Evolutionary conservation across 92 coral and sea anemone genomes (phyloP).

Genomic region (Epizoanthus fatuus): DNA sequence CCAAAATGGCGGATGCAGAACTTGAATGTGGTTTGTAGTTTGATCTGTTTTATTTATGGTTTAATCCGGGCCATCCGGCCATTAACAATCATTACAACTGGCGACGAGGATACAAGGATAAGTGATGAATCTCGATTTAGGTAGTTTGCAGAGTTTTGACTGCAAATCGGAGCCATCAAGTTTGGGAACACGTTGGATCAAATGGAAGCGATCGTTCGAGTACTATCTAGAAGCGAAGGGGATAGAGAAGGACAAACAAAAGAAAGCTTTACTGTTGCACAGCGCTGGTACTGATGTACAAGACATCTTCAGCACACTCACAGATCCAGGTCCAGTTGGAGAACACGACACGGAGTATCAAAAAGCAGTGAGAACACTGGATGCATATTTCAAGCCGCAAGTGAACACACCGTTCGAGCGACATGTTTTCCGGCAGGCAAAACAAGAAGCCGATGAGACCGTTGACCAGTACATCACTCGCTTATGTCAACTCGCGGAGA

Average conservation of each 20-base stretch:
- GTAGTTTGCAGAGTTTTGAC: slow-evolving; percentile 9
- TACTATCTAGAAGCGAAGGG: slow-evolving; percentile 19
- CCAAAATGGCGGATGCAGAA: too few relatives aligned
- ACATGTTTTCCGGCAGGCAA: slow-evolving; percentile 50
- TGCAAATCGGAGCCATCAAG: slow-evolving; percentile 10
- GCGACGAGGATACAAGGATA: slow-evolving; percentile 24
- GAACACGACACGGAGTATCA: neutral
- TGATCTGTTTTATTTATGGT: too few relatives aligned
- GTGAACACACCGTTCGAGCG: slow-evolving; percentile 41
- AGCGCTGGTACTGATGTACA: slow-evolving; percentile 46
- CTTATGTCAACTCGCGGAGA: slow-evolving; percentile 41
- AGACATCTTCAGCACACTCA: slow-evolving; percentile 18
- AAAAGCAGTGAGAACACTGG: slow-evolving; percentile 36
- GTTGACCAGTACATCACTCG: slow-evolving; percentile 33
- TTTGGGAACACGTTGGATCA: slow-evolving; percentile 7
- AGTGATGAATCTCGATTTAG: slow-evolving; percentile 15
- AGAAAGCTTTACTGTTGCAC: slow-evolving; percentile 25
- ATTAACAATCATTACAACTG: neutral
- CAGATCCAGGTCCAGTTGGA: slow-evolving; percentile 12
- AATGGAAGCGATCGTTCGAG: slow-evolving; percentile 2
- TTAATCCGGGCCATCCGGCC: too few relatives aligned
- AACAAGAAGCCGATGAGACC: slow-evolving; percentile 27
- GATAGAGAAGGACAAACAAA: neutral
- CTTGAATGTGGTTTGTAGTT: too few relatives aligned
- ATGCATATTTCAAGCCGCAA: slow-evolving; percentile 47